Evolutionary conservation across 1,140 invertebrate genomes (phyloP).

Genomic region (Bombyx mori): ASM3026992v2 NC_085113.1:9540501-9541000

Average conservation of each 20-base stretch:
- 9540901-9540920: too few relatives aligned
- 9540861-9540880: too few relatives aligned
- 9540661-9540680: constrained; percentile 4
- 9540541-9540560: constrained; percentile 41
- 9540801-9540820: too few relatives aligned
- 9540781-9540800: too few relatives aligned
- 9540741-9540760: constrained; percentile 69
- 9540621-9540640: not conserved
- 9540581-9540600: constrained; percentile 27
- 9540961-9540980: too few relatives aligned
- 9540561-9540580: constrained; percentile 48
- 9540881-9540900: too few relatives aligned
- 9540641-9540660: not conserved
- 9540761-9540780: constrained; percentile 29
- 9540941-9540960: too few relatives aligned
- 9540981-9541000: too few relatives aligned
- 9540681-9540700: constrained; percentile 2
- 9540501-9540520: constrained; percentile 47
- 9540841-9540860: too few relatives aligned
- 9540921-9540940: too few relatives aligned
- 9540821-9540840: too few relatives aligned
- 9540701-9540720: constrained; percentile 6
- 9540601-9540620: constrained; percentile 10
- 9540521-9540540: constrained; percentile 47
- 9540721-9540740: constrained; percentile 31